Evolutionary conservation across 2,113 vertebrate genomes (phyloP), one percentile per base, ranked within the genome.

Genomic region (Caloenas nicobarica): DNA sequence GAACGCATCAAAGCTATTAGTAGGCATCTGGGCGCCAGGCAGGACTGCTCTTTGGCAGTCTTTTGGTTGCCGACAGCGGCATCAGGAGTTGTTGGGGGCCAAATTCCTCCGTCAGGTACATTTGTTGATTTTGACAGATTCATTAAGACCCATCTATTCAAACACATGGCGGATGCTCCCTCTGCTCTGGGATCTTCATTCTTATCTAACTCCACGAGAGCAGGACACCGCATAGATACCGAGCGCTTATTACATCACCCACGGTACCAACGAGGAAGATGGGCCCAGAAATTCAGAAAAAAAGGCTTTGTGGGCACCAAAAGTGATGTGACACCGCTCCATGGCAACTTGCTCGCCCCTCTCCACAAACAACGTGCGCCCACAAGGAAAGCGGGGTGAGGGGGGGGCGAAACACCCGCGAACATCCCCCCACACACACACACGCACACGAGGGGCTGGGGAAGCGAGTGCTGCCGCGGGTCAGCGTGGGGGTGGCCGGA

Each of bases 221-320:
- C 88, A 88, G 86, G 92, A 56, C 92, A 84, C 92, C 3, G 86
- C 95, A 96, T 19, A 62, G 90, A 65, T 18, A 68, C 85, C 13
- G 3, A 81, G 73, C 13, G 3, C 57, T 88, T 15, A 53, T 95
- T 92, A 93, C 94, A 96, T 97, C 95, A 96, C 44, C 86, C 60
- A 3, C 3, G 11, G 3, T 4, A 56, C 0, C 13, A 64, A 34
- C 8, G 33, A 36, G 42, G 38, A 24, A 58, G 73, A 82, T 46
- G 83, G 91, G 87, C 87, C 94, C 54, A 29, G 12, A 56, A 84
- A 86, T 44, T 36, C 62, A 56, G 50, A 8, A 16, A 77, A 53
- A 86, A 84, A 29, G 65, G 33, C 70, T 93, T 64, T 68, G 36
- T 15, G 71, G 73, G 53, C 70, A 72, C 50, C 71, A 26, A 1